phyloP scores from a whole-genome alignment of 2,888 invertebrate genomes.

The Drosophila heteroneura region DNA sequence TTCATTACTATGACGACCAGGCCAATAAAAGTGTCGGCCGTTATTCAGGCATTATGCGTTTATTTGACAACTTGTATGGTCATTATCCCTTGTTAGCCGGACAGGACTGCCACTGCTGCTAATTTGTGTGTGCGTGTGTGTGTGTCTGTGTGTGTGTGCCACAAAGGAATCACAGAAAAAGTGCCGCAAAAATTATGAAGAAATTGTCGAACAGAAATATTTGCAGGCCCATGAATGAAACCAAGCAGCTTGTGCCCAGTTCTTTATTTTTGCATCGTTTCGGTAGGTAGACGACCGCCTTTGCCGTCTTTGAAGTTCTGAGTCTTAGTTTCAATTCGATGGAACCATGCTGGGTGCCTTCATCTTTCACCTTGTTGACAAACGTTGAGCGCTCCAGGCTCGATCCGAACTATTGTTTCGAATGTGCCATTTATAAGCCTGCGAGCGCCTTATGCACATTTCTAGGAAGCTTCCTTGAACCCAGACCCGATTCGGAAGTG shows the following conservation, averaged over 20 bases:
- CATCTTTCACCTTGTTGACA: conserved; percentile 56
- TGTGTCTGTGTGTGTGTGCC: conserved; percentile 13
- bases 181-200: conserved; percentile 81
- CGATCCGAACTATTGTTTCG: conserved; percentile 50
- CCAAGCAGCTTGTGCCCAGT: conserved; percentile 20
- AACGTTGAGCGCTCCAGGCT: conserved; percentile 56
- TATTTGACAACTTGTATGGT: conserved; percentile 71
- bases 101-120: conserved; percentile 34
- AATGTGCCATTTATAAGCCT: conserved; percentile 29
- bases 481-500: conserved; percentile 59
- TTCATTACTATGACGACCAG: conserved; percentile 29
- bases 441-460: conserved; percentile 35
- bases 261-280: background rate
- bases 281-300: conserved; percentile 37
- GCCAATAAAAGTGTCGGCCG: conserved; percentile 43
- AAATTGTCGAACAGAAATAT: conserved; percentile 65
- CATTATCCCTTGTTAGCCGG: conserved; percentile 75
- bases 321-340: conserved; percentile 44
- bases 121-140: conserved; percentile 39
- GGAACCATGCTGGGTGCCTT: conserved; percentile 59
- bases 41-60: conserved; percentile 47
- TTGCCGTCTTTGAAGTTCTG: conserved; percentile 43
- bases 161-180: conserved; percentile 49
- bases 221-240: conserved; percentile 61
- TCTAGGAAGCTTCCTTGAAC: conserved; percentile 55